Percentiles rank a stretch among this genome's conserved stretches.
These are phyloP conservation scores for Seriola aureovittata DNA, from an alignment of 2,113 vertebrate species.

Conservation along the genomic window DNA sequence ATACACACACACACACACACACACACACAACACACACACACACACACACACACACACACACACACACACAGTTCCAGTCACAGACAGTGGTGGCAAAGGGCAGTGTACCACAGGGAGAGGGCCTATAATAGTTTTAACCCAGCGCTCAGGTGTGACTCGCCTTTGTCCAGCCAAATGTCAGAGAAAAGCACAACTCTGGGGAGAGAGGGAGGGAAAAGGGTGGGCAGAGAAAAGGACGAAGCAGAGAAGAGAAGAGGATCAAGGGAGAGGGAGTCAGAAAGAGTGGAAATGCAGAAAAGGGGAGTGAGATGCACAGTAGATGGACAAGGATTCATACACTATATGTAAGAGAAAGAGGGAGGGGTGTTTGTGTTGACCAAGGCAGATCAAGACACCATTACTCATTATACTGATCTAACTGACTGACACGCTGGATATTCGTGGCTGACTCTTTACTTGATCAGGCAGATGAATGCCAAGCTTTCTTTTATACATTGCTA, in stretches of 20 bases:
- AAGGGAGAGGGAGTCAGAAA: constrained; percentile 39
- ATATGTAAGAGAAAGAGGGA: neutral
- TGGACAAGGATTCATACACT: neutral
- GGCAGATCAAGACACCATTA: neutral
- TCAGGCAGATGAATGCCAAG: neutral
- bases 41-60: constrained; percentile 29
- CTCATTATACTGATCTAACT: neutral
- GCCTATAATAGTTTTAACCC: constrained; percentile 87
- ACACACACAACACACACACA: constrained; percentile 10
- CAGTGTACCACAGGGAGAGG: constrained; percentile 80
- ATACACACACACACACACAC: constrained; percentile 11
- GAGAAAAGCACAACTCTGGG: constrained; percentile 82
- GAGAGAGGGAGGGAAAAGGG: constrained; percentile 54
- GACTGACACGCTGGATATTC: neutral
- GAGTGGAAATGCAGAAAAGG: constrained; percentile 23
- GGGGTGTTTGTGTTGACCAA: neutral
- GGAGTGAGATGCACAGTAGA: neutral
- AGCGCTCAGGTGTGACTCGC: constrained; percentile 84
- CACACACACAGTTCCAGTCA: constrained; percentile 54
- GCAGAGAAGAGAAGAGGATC: constrained; percentile 27
- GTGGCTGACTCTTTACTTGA: neutral
- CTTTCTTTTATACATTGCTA: neutral
- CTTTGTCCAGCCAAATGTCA: constrained; percentile 89
- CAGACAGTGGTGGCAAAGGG: constrained; percentile 80
- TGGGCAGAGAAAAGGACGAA: constrained; percentile 26